Conservation (phyloP, 1,140 invertebrate genomes). For the Caenorhabditis briggsae region DNA sequence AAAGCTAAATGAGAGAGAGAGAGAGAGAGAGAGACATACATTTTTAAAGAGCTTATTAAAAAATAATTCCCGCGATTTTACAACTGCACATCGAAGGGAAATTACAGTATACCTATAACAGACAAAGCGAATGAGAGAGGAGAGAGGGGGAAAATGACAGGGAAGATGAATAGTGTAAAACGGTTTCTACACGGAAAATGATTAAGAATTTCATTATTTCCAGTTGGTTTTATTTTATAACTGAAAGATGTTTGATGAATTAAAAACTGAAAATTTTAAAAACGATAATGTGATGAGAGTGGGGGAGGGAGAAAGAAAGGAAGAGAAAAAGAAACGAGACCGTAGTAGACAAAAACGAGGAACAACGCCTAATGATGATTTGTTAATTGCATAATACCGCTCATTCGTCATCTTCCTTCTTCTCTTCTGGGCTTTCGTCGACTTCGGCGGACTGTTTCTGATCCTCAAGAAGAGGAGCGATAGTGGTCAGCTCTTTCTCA, state of each 20-base stretch:
- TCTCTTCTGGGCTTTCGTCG: neutral
- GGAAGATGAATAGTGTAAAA: neutral
- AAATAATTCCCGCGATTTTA: constrained; percentile 6
- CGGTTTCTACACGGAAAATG: neutral
- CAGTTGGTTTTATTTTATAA: no score
- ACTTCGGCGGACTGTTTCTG: constrained; percentile 18
- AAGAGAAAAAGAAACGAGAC: constrained; percentile 17
- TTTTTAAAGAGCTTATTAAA: neutral
- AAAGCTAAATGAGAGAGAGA: constrained; percentile 2
- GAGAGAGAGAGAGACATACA: no score
- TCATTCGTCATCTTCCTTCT: constrained; percentile 29
- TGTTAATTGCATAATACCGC: neutral
- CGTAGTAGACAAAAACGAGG: neutral
- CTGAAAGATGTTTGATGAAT: no score
- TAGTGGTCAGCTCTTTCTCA: constrained; percentile 50
- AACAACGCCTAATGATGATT: neutral
- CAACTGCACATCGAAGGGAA: neutral
- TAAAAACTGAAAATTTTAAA: neutral
- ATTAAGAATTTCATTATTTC: neutral
- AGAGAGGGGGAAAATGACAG: constrained; percentile 11
- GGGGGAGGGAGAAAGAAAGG: neutral
- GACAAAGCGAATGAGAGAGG: constrained; percentile 35
- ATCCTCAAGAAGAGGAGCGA: constrained; percentile 54
- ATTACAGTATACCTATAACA: constrained; percentile 32
- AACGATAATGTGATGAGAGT: constrained; percentile 8